Percentiles rank a stretch among this genome's conserved stretches.
These are phyloP conservation scores for Cephus pulcher DNA, from an alignment of 2,888 invertebrate species.

Conservation along the genomic window DNA sequence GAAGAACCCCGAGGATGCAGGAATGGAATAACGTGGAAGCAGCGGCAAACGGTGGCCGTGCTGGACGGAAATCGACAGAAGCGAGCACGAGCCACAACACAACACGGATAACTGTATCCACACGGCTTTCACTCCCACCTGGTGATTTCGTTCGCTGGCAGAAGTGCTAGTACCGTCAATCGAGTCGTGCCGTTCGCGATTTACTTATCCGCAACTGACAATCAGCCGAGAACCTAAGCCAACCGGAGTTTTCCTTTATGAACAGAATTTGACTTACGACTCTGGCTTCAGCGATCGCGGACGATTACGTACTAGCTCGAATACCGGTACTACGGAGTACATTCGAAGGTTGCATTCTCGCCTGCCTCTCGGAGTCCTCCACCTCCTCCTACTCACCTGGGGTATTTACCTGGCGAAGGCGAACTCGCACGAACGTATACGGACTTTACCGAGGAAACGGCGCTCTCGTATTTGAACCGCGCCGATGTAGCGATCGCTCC, in stretches of 20 bases:
- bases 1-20: neutral
- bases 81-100: constrained; percentile 17
- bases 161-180: constrained; percentile 2
- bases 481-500: neutral
- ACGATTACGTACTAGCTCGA: constrained; percentile 41
- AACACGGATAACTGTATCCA: constrained; percentile 22
- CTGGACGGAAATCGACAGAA: constrained; percentile 13
- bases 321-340: constrained; percentile 46
- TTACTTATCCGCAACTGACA: neutral
- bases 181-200: neutral
- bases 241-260: neutral
- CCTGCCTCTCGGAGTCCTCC: constrained; percentile 27
- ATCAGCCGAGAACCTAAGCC: neutral
- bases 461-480: constrained; percentile 17
- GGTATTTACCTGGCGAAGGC: constrained; percentile 34
- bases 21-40: neutral
- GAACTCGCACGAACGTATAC: constrained; percentile 21
- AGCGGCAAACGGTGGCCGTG: neutral
- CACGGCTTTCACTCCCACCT: constrained; percentile 23
- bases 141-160: neutral
- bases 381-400: constrained; percentile 25
- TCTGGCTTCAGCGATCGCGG: constrained; percentile 21
- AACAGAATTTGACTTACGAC: neutral
- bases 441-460: constrained; percentile 24
- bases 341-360: constrained; percentile 54